These are phyloP conservation scores for Phylloscopus collybita DNA, from an alignment of 2,797 vertebrate species.

Conservation along the genomic window DNA sequence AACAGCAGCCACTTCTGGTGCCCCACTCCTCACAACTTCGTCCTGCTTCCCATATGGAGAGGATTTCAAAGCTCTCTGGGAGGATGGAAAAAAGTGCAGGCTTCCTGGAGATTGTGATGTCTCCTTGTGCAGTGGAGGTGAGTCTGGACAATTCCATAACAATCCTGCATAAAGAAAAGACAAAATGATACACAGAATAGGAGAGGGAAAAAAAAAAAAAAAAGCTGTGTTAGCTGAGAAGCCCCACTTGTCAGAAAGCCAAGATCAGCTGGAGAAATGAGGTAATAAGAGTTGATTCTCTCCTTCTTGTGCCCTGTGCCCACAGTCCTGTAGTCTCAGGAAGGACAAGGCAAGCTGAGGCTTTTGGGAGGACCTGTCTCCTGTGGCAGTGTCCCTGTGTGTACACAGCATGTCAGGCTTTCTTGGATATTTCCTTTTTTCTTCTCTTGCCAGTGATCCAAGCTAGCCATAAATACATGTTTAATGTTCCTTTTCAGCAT, in stretches of 20 bases:
- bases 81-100: not conserved
- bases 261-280: not conserved
- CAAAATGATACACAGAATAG: not conserved
- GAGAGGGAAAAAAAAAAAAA: too few relatives aligned
- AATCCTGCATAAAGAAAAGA: not conserved
- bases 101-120: not conserved
- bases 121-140: not conserved
- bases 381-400: not conserved
- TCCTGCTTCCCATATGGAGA: fast-evolving
- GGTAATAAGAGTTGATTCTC: fast-evolving
- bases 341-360: not conserved
- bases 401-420: not conserved
- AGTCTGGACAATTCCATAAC: not conserved
- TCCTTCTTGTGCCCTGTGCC: not conserved
- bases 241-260: not conserved
- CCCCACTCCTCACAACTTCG: not conserved
- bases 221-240: not conserved
- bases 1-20: not conserved
- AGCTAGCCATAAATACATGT: not conserved
- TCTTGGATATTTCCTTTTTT: not conserved
- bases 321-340: not conserved
- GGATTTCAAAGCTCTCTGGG: not conserved
- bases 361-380: not conserved
- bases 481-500: not conserved
- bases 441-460: not conserved